Evolutionary conservation across 2,113 vertebrate species (phyloP).

Genomic region (Centrocercus urophasianus): DNA sequence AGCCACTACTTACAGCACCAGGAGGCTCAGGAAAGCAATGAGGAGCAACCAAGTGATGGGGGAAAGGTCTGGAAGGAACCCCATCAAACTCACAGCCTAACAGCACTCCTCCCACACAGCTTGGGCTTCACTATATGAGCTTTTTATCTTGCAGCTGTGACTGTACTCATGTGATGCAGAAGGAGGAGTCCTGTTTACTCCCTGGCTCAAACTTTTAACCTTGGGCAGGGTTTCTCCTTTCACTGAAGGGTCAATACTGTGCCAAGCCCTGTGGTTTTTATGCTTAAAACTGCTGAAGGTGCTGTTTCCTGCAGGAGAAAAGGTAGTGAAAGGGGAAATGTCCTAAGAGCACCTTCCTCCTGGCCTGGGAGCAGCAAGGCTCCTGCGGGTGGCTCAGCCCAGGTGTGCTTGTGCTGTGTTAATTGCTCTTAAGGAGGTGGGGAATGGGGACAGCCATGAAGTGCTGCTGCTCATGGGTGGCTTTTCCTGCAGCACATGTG

Average conservation of each 20-base stretch:
- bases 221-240: neutral
- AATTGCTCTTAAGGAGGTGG: fast-evolving
- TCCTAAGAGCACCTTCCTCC: neutral
- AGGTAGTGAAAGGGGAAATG: neutral
- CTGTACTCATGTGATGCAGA: neutral
- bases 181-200: neutral
- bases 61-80: slow-evolving; percentile 47
- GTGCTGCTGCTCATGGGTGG: neutral
- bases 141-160: neutral
- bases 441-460: neutral
- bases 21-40: slow-evolving; percentile 43
- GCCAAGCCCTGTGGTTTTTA: neutral
- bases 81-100: neutral
- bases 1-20: slow-evolving; percentile 66
- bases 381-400: neutral
- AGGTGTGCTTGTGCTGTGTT: neutral
- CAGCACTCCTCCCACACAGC: neutral
- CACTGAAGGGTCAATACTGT: fast-evolving
- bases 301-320: neutral
- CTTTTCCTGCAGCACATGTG: neutral
- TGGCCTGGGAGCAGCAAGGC: fast-evolving
- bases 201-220: neutral
- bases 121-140: fast-evolving
- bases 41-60: slow-evolving; percentile 72
- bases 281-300: neutral